These are phyloP conservation scores for Scarus forsteni DNA, from an alignment of 2,797 vertebrate genomes.

Conservation along the genomic window DNA sequence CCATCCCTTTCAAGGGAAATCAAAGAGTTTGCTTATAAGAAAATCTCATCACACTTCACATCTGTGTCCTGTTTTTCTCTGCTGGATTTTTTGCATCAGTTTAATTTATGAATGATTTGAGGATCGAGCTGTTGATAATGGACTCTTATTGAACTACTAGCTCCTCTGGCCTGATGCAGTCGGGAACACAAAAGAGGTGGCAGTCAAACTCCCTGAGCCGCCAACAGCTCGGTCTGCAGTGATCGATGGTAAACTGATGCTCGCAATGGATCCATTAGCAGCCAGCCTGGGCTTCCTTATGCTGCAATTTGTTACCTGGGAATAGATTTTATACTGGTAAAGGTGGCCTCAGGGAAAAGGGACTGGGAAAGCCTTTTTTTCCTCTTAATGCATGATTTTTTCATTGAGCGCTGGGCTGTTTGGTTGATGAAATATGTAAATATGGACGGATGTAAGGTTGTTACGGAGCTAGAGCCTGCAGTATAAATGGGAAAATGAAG, in stretches of 20 bases:
- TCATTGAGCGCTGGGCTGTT: slow-evolving; percentile 40
- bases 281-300: slow-evolving; percentile 30
- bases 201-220: slow-evolving; percentile 26
- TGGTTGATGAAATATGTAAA: slow-evolving; percentile 39
- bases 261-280: slow-evolving; percentile 56
- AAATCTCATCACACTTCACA: neutral
- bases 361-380: slow-evolving; percentile 46
- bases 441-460: slow-evolving; percentile 6
- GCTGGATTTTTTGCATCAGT: neutral
- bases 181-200: slow-evolving; percentile 7
- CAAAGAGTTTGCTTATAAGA: neutral
- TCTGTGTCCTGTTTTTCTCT: neutral
- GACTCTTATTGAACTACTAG: slow-evolving; percentile 14
- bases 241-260: slow-evolving; percentile 68
- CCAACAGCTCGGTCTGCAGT: slow-evolving; percentile 32
- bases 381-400: slow-evolving; percentile 52
- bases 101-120: slow-evolving; percentile 9
- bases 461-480: slow-evolving; percentile 1
- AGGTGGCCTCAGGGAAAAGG: slow-evolving; percentile 43
- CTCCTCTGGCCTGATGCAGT: slow-evolving; percentile 5
- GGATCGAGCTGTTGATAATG: slow-evolving; percentile 8
- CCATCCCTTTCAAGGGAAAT: neutral
- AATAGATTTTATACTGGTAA: slow-evolving; percentile 44
- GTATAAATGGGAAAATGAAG: slow-evolving; percentile 4
- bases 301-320: slow-evolving; percentile 54